A percentile compares a stretch with the other conserved stretches of the same genome.
phyloP scores from a whole-genome alignment of 1,140 invertebrate species.

The Cecropterus lyciades region DNA sequence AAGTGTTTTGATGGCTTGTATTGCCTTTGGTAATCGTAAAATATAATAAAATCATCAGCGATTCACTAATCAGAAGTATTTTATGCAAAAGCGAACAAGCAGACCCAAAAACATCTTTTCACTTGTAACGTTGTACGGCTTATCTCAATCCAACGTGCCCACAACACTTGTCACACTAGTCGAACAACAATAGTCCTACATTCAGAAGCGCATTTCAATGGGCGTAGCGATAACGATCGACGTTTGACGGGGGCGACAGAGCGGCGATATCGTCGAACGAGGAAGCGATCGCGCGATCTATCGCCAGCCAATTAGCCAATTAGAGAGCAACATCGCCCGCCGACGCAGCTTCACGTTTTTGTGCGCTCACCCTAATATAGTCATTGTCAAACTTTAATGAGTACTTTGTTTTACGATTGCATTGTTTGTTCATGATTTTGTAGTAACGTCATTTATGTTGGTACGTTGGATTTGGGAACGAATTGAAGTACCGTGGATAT shows the following conservation, averaged over 20 bases:
- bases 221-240: conserved; percentile 66
- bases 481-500: too few relatives aligned
- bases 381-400: conserved; percentile 9
- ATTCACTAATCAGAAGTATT: too few relatives aligned
- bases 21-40: too few relatives aligned
- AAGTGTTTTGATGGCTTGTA: too few relatives aligned
- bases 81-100: too few relatives aligned
- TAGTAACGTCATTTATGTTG: too few relatives aligned
- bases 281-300: conserved; percentile 77
- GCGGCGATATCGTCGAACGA: conserved; percentile 63
- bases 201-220: conserved; percentile 73
- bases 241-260: conserved; percentile 71
- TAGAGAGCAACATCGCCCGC: conserved; percentile 69
- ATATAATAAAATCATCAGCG: too few relatives aligned
- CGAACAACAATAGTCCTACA: conserved; percentile 47
- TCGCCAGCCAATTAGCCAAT: conserved; percentile 81
- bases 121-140: neutral
- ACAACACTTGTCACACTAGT: conserved; percentile 18
- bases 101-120: too few relatives aligned
- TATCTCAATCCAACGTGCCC: conserved; percentile 11
- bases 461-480: too few relatives aligned
- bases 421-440: too few relatives aligned
- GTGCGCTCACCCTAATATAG: conserved; percentile 47
- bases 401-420: neutral
- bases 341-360: conserved; percentile 60